Conservation (phyloP, 2,113 vertebrate species). For the Panthera uncia region DNA sequence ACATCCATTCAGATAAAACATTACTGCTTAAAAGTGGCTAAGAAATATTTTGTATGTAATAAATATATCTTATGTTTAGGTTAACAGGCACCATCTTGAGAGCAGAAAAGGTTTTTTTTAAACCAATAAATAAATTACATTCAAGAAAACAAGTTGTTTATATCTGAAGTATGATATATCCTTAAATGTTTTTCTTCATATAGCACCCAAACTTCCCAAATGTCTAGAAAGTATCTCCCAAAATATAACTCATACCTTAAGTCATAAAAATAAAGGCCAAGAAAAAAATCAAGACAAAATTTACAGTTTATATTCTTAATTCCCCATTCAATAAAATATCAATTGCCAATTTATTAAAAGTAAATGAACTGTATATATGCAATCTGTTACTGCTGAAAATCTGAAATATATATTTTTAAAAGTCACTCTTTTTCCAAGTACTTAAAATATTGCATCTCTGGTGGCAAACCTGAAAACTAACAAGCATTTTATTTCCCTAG, state of each 20-base stretch:
- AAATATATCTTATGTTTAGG: constrained; percentile 74
- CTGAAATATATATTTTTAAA: constrained; percentile 85
- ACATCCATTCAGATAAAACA: constrained; percentile 66
- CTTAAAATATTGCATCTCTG: constrained; percentile 87
- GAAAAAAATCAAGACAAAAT: constrained; percentile 70
- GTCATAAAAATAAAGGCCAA: constrained; percentile 73
- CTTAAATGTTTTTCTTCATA: constrained; percentile 74
- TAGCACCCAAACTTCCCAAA: constrained; percentile 74
- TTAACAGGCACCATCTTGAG: constrained; percentile 78
- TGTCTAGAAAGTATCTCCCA: constrained; percentile 68
- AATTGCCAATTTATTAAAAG: constrained; percentile 85
- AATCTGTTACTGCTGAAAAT: constrained; percentile 82
- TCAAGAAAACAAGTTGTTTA: constrained; percentile 71
- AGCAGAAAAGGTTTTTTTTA: constrained; percentile 62
- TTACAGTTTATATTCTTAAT: constrained; percentile 78
- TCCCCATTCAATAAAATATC: constrained; percentile 83
- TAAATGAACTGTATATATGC: constrained; percentile 84
- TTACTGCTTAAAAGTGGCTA: constrained; percentile 56
- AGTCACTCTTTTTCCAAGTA: constrained; percentile 83
- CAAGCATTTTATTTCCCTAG: constrained; percentile 11
- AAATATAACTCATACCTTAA: constrained; percentile 69
- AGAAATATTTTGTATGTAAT: constrained; percentile 73
- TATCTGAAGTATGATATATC: constrained; percentile 55
- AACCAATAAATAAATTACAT: constrained; percentile 79
- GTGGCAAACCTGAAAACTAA: constrained; percentile 80